phyloP scores from a whole-genome alignment of 1,140 invertebrate genomes.

The Maconellicoccus hirsutus region DNA sequence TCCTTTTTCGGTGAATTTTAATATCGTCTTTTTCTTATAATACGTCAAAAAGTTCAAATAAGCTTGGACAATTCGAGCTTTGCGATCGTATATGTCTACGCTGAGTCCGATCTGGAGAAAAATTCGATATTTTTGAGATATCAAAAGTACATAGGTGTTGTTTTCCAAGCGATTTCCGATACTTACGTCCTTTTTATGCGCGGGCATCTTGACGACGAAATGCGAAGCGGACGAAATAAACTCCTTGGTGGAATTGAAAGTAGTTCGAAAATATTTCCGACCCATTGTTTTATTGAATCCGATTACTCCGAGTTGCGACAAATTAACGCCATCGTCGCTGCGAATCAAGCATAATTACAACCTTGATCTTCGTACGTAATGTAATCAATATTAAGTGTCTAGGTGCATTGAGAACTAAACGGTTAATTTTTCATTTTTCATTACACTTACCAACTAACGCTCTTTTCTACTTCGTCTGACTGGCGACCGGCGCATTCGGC shows the following conservation, averaged over 20 bases:
- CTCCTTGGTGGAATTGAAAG: neutral
- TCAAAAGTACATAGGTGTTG: no score
- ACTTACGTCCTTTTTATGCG: neutral
- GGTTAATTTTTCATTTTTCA: no score
- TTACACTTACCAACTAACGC: conserved; percentile 5
- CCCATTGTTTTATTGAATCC: conserved; percentile 11
- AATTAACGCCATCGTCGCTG: conserved; percentile 2
- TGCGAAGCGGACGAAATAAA: neutral
- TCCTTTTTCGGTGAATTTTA: conserved; percentile 18
- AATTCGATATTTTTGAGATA: neutral
- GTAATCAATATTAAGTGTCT: no score
- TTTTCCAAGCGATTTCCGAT: no score
- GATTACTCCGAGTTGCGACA: neutral
- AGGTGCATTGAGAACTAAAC: no score
- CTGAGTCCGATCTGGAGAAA: conserved; percentile 23
- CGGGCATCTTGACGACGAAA: neutral
- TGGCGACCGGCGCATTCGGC: conserved; percentile 17
- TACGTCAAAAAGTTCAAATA: conserved; percentile 15
- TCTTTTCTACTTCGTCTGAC: conserved; percentile 6
- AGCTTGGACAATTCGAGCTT: neutral
- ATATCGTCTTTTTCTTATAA: neutral
- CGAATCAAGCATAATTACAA: no score
- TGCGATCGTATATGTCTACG: conserved; percentile 20
- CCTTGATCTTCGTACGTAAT: no score
- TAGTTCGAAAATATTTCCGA: neutral